phyloP scores from a whole-genome alignment of 2,888 invertebrate species.

The Tenthredo amoena region DNA sequence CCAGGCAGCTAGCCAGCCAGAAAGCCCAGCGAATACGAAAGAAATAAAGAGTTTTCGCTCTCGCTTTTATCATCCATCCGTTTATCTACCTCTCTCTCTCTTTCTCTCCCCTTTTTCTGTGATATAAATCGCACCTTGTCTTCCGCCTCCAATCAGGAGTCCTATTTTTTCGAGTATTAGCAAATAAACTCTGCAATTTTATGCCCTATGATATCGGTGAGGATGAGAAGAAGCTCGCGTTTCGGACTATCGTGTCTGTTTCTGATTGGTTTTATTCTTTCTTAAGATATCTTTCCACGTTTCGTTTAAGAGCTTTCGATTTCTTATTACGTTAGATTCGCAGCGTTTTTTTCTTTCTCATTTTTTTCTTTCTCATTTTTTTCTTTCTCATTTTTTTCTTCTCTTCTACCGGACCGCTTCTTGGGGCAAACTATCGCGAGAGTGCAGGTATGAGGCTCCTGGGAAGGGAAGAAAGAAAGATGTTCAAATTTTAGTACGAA shows the following conservation, averaged over 20 bases:
- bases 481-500: not conserved
- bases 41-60: slow-evolving; percentile 30
- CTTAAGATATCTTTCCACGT: not conserved
- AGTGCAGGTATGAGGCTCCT: not conserved
- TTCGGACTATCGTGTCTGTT: not conserved
- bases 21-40: slow-evolving; percentile 29
- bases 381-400: no score
- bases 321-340: not conserved
- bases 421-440: not conserved
- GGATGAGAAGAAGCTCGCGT: not conserved
- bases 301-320: not conserved
- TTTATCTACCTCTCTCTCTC: slow-evolving; percentile 53
- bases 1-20: slow-evolving; percentile 27
- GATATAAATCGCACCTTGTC: slow-evolving; percentile 18
- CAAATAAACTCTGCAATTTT: not conserved
- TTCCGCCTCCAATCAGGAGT: slow-evolving; percentile 56
- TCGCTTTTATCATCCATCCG: slow-evolving; percentile 44
- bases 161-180: not conserved
- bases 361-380: no score
- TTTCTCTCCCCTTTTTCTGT: slow-evolving; percentile 29
- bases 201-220: not conserved
- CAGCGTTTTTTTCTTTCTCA: not conserved
- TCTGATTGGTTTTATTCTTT: not conserved
- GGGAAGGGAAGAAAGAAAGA: not conserved
- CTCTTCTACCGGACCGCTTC: not conserved